These are phyloP conservation scores for Antheraea pernyi DNA, from an alignment of 1,140 invertebrate species.

Conservation along the genomic window DNA sequence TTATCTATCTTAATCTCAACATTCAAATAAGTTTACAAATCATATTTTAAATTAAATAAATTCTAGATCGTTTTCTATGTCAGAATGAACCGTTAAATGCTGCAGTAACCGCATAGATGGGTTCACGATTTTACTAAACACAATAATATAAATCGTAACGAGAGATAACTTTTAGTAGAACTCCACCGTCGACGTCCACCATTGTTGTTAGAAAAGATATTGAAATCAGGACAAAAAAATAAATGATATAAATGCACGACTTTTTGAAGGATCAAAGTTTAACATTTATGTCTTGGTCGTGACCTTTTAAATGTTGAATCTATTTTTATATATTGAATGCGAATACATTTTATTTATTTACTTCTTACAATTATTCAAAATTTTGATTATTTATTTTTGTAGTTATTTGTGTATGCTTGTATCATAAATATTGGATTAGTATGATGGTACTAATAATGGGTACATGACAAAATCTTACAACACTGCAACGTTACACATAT, in stretches of 20 bases:
- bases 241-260: slow-evolving; percentile 8
- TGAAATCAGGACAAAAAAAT: slow-evolving; percentile 2
- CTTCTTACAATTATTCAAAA: no score
- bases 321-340: background rate
- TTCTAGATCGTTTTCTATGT: slow-evolving; percentile 43
- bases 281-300: background rate
- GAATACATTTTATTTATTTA: no score
- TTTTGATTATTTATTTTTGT: no score
- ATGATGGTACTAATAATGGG: no score
- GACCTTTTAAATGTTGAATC: slow-evolving; percentile 11
- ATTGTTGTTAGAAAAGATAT: background rate
- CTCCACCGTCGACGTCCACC: slow-evolving; percentile 18
- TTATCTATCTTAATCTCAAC: background rate
- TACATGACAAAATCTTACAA: no score
- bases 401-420: no score
- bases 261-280: slow-evolving; percentile 1
- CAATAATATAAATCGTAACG: slow-evolving; percentile 40
- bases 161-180: slow-evolving; percentile 39
- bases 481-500: no score
- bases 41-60: background rate
- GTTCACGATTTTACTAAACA: slow-evolving; percentile 45
- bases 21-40: background rate
- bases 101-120: slow-evolving; percentile 28
- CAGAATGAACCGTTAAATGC: slow-evolving; percentile 65
- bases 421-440: no score